These are phyloP conservation scores for Odontomyia ornata DNA, from an alignment of 2,888 invertebrate genomes.

Conservation along the genomic window DNA sequence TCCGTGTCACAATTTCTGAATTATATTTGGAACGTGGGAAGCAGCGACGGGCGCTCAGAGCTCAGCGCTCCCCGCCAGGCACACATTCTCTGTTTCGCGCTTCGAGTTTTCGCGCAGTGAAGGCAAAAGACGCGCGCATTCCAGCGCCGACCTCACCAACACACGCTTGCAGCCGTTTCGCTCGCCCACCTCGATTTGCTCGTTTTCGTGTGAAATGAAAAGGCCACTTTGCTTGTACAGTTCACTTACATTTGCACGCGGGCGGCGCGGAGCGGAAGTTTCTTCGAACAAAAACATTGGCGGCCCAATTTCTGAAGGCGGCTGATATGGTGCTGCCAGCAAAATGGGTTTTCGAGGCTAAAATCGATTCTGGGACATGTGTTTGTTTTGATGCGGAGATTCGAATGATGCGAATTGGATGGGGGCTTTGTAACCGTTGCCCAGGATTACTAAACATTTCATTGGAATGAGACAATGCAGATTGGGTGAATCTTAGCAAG, in stretches of 20 bases:
- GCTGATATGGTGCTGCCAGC: constrained; percentile 16
- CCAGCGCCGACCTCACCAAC: constrained; percentile 9
- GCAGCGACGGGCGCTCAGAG: neutral
- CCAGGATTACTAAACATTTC: too few relatives aligned
- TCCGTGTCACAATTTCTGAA: constrained; percentile 12
- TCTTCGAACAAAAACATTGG: constrained; percentile 42
- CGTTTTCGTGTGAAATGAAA: constrained; percentile 6
- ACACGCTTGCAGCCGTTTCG: neutral
- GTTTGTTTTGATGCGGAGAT: too few relatives aligned
- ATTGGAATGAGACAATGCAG: too few relatives aligned
- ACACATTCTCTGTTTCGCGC: neutral
- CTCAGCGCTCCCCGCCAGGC: constrained; percentile 6
- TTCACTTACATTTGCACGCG: neutral
- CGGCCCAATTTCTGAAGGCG: constrained; percentile 23
- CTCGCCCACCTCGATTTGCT: neutral
- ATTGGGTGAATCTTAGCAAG: too few relatives aligned
- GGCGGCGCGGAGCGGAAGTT: neutral
- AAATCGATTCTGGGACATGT: constrained; percentile 2
- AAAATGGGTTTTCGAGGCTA: neutral
- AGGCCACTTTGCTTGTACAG: constrained; percentile 15
- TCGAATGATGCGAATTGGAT: too few relatives aligned
- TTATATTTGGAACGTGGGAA: constrained; percentile 36
- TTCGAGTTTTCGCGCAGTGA: constrained; percentile 36
- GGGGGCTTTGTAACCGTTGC: too few relatives aligned
- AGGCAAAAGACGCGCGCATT: constrained; percentile 38